Evolutionary conservation across 2,888 invertebrate genomes (phyloP).

Genomic region (Drosophila tanythrix): DNA sequence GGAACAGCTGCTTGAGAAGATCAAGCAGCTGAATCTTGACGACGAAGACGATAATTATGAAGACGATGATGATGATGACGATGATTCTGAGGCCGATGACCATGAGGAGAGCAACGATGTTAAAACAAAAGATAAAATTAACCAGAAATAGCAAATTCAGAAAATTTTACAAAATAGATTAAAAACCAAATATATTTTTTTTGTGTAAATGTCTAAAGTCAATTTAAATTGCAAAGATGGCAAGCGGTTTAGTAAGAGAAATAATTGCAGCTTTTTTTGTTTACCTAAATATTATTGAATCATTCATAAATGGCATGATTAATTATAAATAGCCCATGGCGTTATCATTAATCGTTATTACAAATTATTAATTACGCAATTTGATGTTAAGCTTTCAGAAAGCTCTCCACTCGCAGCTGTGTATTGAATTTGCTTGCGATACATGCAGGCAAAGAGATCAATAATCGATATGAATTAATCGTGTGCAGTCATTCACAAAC

Average conservation of each 20-base stretch:
- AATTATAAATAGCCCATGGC: no score
- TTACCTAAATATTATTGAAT: background rate
- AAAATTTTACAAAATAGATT: background rate
- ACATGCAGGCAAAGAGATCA: background rate
- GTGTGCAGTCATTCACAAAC: background rate
- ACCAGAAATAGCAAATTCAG: background rate
- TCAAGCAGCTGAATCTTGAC: no score
- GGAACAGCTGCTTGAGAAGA: no score
- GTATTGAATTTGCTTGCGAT: slow-evolving; percentile 16
- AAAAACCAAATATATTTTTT: background rate
- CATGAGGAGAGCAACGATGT: no score
- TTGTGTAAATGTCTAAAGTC: no score
- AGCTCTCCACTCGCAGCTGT: background rate
- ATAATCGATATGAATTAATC: slow-evolving; percentile 8
- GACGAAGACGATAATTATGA: no score
- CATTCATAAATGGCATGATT: background rate
- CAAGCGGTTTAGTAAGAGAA: background rate
- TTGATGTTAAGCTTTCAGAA: background rate
- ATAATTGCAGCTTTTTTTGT: background rate
- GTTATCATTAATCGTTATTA: background rate
- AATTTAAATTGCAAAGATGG: background rate
- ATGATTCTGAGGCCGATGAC: no score
- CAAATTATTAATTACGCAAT: background rate
- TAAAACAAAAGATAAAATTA: slow-evolving; percentile 2
- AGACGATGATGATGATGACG: no score